phyloP scores from a whole-genome alignment of 2,797 vertebrate species.

The Buphagus erythrorhynchus region DNA sequence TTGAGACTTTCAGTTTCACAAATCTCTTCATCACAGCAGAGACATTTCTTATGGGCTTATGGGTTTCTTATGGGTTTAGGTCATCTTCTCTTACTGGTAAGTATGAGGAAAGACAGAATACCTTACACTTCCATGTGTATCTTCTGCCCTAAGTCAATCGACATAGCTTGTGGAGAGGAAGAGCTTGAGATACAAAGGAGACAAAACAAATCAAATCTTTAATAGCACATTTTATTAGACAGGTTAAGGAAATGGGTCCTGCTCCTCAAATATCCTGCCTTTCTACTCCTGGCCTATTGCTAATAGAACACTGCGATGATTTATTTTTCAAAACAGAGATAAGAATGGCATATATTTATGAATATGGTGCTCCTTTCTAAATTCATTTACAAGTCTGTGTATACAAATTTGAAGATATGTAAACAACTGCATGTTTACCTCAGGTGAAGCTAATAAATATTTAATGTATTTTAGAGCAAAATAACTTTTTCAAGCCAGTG shows the following conservation, averaged over 20 bases:
- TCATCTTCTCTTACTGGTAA: background rate
- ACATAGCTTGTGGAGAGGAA: background rate
- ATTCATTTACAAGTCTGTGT: slow-evolving; percentile 33
- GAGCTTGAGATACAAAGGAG: background rate
- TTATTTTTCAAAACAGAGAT: slow-evolving; percentile 16
- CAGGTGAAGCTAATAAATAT: slow-evolving; percentile 69
- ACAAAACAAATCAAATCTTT: background rate
- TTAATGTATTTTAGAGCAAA: slow-evolving; percentile 71
- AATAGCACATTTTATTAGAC: background rate
- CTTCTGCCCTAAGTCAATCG: background rate
- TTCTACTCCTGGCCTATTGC: background rate
- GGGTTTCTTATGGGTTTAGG: background rate
- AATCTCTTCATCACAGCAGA: background rate
- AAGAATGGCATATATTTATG: background rate
- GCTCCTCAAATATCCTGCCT: background rate
- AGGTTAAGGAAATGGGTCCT: background rate
- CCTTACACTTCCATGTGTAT: background rate
- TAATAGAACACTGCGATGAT: background rate
- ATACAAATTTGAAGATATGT: slow-evolving; percentile 64
- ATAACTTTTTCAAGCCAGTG: slow-evolving; percentile 61
- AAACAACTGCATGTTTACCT: slow-evolving; percentile 66
- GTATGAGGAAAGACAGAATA: background rate
- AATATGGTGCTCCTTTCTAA: slow-evolving; percentile 17
- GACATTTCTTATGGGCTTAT: background rate
- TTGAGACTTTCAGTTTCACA: background rate